Base-by-base conservation (phyloP, 64 coral and sea anemone genomes). In the Stichodactyla helianthus region DNA sequence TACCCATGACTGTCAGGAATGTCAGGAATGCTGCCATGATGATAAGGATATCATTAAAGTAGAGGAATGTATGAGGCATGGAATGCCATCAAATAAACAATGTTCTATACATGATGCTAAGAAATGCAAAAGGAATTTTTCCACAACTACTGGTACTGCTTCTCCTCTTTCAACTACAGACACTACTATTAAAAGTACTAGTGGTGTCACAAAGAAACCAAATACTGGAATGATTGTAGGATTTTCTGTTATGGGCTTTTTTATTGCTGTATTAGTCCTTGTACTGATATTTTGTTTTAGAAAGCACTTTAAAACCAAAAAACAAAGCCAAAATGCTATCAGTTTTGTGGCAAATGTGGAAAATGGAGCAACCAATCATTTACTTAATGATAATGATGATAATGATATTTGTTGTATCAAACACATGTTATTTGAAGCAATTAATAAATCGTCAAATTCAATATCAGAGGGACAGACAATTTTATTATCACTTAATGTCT, bases 61-160 rank as follows among this genome's bases (percentile, higher is more conserved):
- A 2, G 17, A 18, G 6, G 56, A 84, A 84, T 84, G 83, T 59
- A 63, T 7, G 35, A 51, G 50, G 26, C 79, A 82, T 52, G 26
- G 26, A 15, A 60, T 84, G 59, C 83, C 22, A 60, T 10, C 17
- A 28, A 23, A 22, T 10, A 51, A 63, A 35, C 83, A 60, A 6
- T 84, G 83, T 16, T 84, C 83, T 10, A 31, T 84, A 84, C 83
- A 62, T 84, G 17, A 20, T 52, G 51, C 78, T 14, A 18, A 18
- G 78, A 14, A 52, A 11, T 81, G 78, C 50, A 74, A 74, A 74
- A n/a, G 4, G 12, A 4, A 74, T 11, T 11, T 23, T 11, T 9
- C 25, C 6, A 74, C 68, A 12, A 23, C 7, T 74, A 23, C 14
- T n/a, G 68, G 8, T 31, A 74, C 68, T 74, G 10, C 10, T 27